Conservation (phyloP, 2,888 invertebrate genomes). For the Drosophila subquinaria region DNA sequence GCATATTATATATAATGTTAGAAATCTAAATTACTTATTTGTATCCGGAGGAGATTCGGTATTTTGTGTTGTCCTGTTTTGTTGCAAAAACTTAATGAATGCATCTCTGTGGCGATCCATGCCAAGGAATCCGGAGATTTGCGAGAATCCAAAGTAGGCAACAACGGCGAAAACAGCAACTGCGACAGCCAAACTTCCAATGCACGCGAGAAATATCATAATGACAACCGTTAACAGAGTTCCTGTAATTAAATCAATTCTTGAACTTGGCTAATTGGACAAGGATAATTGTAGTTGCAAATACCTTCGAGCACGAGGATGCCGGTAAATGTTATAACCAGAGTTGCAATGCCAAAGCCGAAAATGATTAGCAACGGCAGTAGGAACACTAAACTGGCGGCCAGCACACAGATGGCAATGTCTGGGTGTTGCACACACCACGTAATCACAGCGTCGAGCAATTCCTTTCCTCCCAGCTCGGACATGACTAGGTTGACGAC, state of each 20-base stretch:
- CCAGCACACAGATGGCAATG: conserved; percentile 66
- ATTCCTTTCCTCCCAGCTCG: conserved; percentile 74
- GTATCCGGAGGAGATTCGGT: conserved; percentile 14
- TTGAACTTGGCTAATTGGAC: too few relatives aligned
- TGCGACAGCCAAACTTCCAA: conserved; percentile 76
- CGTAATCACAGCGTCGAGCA: conserved; percentile 56
- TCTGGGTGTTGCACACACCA: conserved; percentile 79
- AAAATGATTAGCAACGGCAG: conserved; percentile 82
- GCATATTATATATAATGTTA: neutral
- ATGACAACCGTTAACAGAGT: conserved; percentile 83
- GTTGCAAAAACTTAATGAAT: conserved; percentile 59
- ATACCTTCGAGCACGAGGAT: conserved; percentile 85
- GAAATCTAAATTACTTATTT: conserved; percentile 1
- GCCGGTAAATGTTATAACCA: conserved; percentile 84
- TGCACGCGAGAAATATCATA: conserved; percentile 80
- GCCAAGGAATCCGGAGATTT: conserved; percentile 78
- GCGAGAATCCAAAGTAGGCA: conserved; percentile 83
- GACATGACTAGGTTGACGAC: conserved; percentile 52
- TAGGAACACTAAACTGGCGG: conserved; percentile 63
- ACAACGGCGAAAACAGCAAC: conserved; percentile 73
- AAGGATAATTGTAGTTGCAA: neutral
- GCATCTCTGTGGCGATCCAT: conserved; percentile 62
- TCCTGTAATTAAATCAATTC: conserved; percentile 63
- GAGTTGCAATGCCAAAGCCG: conserved; percentile 81
- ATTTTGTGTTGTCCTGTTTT: conserved; percentile 24